Base-by-base conservation (phyloP, 2,113 vertebrate species). In the Eulacestoma nigropectus region DNA sequence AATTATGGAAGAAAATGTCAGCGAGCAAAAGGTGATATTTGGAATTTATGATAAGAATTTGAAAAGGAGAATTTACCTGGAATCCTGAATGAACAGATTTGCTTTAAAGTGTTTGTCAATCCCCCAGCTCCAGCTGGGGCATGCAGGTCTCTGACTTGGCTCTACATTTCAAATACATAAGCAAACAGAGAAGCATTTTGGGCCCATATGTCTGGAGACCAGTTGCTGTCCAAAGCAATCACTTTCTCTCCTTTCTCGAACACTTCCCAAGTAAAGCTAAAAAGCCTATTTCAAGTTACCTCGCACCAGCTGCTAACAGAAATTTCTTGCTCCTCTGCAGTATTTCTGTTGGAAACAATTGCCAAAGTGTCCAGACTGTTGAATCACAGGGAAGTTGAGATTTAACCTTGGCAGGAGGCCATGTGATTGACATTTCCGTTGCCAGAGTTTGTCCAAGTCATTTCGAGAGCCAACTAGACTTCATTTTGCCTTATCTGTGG, bases 361-460 rank as follows among this genome's bases (percentile, higher is more conserved):
- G 92, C 70, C 80, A 90, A 90, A 37, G 22, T 64, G 93, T 79
- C 84, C 70, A 87, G 90, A 89, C 89, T 93, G 70, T 91, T 72
- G 72, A 92, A 88, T 96, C 78, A 92, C 78, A 8, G 47, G 84
- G 46, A 96, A 87, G 84, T 49, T 96, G 97, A 81, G 68, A 90
- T 95, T 97, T 96, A 97, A 92, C 97, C 93, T 98, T 98, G 94
- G 85, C 89, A 93, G 35, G 44, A 93, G 59, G 74, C 79, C 74
- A 68, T 59, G 73, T 97, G 96, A 98, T 97, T 98, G 97, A 97
- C 96, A 96, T 94, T 97, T 98, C 94, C 83, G 96, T 91, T 94
- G 95, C 94, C 87, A 91, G 86, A 95, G 50, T 96, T 96, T 93
- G 84, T 75, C 90, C 80, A 89, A 96, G 90, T 95, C 74, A 97